Base-by-base conservation (phyloP, 2,113 vertebrate genomes). In the Passer montanus region DNA sequence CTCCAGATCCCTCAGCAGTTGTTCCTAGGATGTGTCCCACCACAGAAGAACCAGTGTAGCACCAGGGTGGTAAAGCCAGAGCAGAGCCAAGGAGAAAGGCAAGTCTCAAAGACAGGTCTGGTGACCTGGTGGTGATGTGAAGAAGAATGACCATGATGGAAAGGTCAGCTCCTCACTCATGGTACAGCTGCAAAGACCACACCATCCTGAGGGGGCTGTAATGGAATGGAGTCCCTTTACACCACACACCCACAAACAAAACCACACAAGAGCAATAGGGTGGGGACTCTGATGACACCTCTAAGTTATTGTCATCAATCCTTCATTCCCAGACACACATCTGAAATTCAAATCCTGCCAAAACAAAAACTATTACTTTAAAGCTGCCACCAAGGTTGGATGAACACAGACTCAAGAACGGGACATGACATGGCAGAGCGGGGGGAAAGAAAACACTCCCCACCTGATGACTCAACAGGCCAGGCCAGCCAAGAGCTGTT, bases 401-500 rank as follows among this genome's bases (percentile, higher is more conserved):
- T 7, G 13, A 4, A 56, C 10, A 56, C 0, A 0, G 21, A 3
- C 11, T 11, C 15, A 37, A 60, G 27, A 30, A 20, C 1, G 12
- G n/a, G 43, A 47, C 33, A 30, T 23, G 53, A 47, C 43, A 14
- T 7, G 18, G 20, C n/a, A 1, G 4, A 59, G 1, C 1, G 8
- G 7, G 1, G 4, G 15, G 21, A 19, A 11, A 2, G 9, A 39
- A 60, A 76, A 49, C 13, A 19, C 3, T 20, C 28, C 7, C 12
- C 21, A 49, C 11, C 1, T 26, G 21, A 15, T 9, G 74, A 62
- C 5, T 26, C 44, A 24, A 2, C 3, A 62, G 6, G 6, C 73
- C 7, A 4, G 5, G 15, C 5, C 9, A 37, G 3, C 0, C 2
- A 39, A 31, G 7, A 39, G 13, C 15, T 24, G 2, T 9, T 24